Evolutionary conservation across 30 jellyfish, hydroid and myxozoan genomes (phyloP), one percentile per base, ranked within the genome.

Genomic region (Catostylus mosaicus): DNA sequence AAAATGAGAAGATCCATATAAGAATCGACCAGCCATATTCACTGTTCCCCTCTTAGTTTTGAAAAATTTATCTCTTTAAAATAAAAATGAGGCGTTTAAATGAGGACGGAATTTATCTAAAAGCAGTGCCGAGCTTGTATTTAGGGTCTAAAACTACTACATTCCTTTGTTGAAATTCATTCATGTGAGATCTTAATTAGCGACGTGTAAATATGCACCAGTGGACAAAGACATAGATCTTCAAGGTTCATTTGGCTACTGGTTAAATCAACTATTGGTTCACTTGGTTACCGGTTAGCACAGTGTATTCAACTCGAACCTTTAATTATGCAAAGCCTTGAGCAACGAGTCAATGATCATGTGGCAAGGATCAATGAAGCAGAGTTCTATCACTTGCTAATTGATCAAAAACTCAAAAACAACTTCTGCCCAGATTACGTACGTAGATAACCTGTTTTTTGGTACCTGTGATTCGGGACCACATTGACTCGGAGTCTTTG

Each of bases 391-490:
- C 11, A 59, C 71, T 59, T 3, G 71, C 2, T 4, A 59, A 22
- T 26, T 59, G 36, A 12, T 2, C 71, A 6, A 7, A 59, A 59
- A 7, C 2, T 16, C 37, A 59, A 59, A 59, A 59, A 59, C 71
- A 59, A 2, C 36, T 37, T 1, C 12, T 22, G 19, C 67, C 10
- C 33, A 16, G 71, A 24, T 59, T 59, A 24, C 71, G 38, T 0
- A 59, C 36, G 71, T 24, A 27, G 38, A 27, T 18, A 11, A 59
- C 38, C 71, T 59, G 40, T 9, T 18, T 59, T 23, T 59, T 18
- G 70, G 72, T 27, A 60, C 88, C 88, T 32, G 78, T 62, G 31
- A 37, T 62, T 77, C 29, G 24, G 34, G 88, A 59, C 59, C 88
- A 77, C 26, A 7, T 59, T 56, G 63, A 30, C 66, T 77, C 23